A percentile compares a stretch with the other conserved stretches of the same genome.
Evolutionary conservation across 2,888 invertebrate genomes (phyloP).

Genomic region (Athalia cordata): DNA sequence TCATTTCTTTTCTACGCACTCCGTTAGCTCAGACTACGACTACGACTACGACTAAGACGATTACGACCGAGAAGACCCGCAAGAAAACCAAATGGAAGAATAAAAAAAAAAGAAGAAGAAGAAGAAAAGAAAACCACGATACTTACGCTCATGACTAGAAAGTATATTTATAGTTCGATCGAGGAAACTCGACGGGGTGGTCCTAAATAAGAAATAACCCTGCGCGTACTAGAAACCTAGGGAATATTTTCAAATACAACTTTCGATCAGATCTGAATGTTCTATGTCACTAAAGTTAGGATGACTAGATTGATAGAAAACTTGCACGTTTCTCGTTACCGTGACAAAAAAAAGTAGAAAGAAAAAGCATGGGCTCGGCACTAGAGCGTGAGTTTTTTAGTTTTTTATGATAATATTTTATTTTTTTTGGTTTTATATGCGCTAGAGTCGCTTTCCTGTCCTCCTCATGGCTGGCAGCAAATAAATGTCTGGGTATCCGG

Average conservation of each 20-base stretch:
- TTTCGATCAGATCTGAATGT: too few species aligned
- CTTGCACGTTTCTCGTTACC: too few species aligned
- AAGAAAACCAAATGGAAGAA: conserved; percentile 49
- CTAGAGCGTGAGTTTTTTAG: not conserved
- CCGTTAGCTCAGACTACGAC: conserved; percentile 20
- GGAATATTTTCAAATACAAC: too few species aligned
- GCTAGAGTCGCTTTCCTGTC: conserved; percentile 30
- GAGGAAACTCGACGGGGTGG: conserved; percentile 40
- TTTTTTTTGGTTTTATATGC: not conserved
- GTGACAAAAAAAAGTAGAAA: not conserved
- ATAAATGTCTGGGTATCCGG: conserved; percentile 68
- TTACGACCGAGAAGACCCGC: conserved; percentile 50
- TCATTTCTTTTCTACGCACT: conserved; percentile 12
- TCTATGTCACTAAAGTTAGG: too few species aligned
- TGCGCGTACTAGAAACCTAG: too few species aligned
- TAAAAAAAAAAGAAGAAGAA: conserved; percentile 51
- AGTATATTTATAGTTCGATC: conserved; percentile 40
- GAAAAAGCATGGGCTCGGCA: not conserved
- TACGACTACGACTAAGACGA: conserved; percentile 40
- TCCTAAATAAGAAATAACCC: conserved; percentile 24
- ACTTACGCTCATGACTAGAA: conserved; percentile 2
- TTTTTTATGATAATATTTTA: not conserved
- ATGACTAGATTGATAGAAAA: too few species aligned
- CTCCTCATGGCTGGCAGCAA: conserved; percentile 54
- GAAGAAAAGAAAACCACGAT: conserved; percentile 48